These are phyloP conservation scores for Philereme transversata DNA, from an alignment of 2,888 invertebrate genomes.

Conservation along the genomic window DNA sequence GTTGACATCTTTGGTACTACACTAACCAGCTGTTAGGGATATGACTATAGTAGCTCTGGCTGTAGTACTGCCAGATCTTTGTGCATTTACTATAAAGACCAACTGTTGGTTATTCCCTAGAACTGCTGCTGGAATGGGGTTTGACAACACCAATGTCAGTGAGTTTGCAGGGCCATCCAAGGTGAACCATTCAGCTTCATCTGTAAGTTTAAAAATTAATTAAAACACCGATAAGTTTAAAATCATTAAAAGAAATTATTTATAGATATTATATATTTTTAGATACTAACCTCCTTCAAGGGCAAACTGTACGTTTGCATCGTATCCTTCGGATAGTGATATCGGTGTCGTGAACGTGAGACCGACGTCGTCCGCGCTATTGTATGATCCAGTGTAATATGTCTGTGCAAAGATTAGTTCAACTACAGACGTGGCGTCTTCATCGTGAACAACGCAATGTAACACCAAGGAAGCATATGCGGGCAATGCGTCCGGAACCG, in stretches of 20 bases:
- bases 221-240: background rate
- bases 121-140: conserved; percentile 43
- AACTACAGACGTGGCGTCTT: conserved; percentile 13
- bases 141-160: conserved; percentile 27
- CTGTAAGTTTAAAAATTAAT: conserved; percentile 8
- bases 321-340: conserved; percentile 42
- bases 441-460: conserved; percentile 11
- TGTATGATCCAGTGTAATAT: conserved; percentile 48
- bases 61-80: conserved; percentile 34
- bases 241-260: background rate
- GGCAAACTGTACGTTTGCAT: conserved; percentile 40
- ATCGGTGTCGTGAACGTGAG: conserved; percentile 41
- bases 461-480: conserved; percentile 29
- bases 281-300: conserved; percentile 46
- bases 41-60: conserved; percentile 42
- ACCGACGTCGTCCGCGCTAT: conserved; percentile 28
- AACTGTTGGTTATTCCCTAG: conserved; percentile 42
- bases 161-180: conserved; percentile 34
- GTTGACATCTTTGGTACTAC: background rate
- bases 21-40: conserved; percentile 33
- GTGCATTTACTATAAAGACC: conserved; percentile 35
- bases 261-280: too few species aligned
- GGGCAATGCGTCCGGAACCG: conserved; percentile 18
- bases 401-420: conserved; percentile 42
- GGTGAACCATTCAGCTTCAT: conserved; percentile 31